Conservation (phyloP, 2,797 vertebrate species). For the Mormyrus proboscirostris region DNA sequence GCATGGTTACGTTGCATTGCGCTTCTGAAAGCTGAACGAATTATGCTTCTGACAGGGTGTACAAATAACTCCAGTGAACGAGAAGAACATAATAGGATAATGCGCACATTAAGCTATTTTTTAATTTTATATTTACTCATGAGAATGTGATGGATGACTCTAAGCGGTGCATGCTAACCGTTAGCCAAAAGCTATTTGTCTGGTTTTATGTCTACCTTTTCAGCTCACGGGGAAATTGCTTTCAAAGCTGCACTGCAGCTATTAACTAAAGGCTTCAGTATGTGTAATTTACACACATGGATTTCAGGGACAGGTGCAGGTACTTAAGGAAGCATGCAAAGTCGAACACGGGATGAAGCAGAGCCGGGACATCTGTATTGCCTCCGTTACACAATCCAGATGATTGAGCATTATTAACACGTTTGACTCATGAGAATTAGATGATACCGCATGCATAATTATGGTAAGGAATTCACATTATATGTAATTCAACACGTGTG, state of each 20-base stretch:
- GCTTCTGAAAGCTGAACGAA: neutral
- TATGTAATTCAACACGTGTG: neutral
- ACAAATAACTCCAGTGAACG: neutral
- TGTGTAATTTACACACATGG: neutral
- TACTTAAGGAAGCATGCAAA: slow-evolving; percentile 4
- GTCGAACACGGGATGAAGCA: neutral
- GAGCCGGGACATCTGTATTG: neutral
- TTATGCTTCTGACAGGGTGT: slow-evolving; percentile 1
- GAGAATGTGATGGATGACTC: neutral
- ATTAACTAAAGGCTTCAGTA: neutral
- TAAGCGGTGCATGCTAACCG: neutral
- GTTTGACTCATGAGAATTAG: slow-evolving; percentile 1
- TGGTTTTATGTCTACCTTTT: neutral
- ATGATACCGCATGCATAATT: slow-evolving; percentile 7
- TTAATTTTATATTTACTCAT: slow-evolving; percentile 13
- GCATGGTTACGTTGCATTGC: neutral
- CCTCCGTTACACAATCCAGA: slow-evolving; percentile 1
- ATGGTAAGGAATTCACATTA: neutral
- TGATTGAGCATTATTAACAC: slow-evolving; percentile 20
- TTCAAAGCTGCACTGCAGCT: neutral
- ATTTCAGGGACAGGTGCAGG: slow-evolving; percentile 8
- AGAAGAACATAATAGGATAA: neutral
- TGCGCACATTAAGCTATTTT: neutral
- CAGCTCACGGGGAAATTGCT: neutral
- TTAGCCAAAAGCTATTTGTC: slow-evolving; percentile 2